Base-by-base conservation (phyloP, 2,113 vertebrate species). In the Myotis yumanensis region DNA sequence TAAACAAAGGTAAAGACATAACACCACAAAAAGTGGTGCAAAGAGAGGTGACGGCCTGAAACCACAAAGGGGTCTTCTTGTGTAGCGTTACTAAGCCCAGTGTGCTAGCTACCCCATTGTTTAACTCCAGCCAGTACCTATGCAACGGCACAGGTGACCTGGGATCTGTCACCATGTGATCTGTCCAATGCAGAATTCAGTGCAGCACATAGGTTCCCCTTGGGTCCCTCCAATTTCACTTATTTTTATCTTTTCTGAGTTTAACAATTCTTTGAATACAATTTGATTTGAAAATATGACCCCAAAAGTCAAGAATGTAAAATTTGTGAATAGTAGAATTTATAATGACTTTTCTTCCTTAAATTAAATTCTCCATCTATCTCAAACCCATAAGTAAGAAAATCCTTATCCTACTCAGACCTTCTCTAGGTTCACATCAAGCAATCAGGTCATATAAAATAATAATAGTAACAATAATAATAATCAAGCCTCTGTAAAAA, bases 171-270 rank as follows among this genome's bases (percentile, higher is more conserved):
- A 0, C 40, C 22, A 28, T 4, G 51, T 3, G 1, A 17, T 43
- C 82, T 62, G 12, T 18, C 37, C 15, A 51, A 35, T n/a, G n/a
- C n/a, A n/a, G n/a, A n/a, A n/a, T 32, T 73, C n/a, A 83, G 5
- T 14, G 82, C 15, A 32, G 57, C 37, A 54, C 20, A 18, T 7
- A 68, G 85, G 85, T 51, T 32, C 30, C 54, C 20, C 20, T 62
- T 54, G 43, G 72, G 14, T 40, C 11, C 22, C 17, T 46, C 16
- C 52, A 81, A 59, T 52, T 77, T 40, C 22, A 40, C 57, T 91
- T 79, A 17, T 37, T 92, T 94, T 43, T 23, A 37, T 66, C 72
- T 95, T 96, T 90, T 79, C 66, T 62, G 25, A 28, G 59, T 62
- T 62, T 62, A 62, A 28, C 23, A 90, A 92, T 72, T 90, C 43